Conservation (phyloP, 1,140 invertebrate genomes). For the Zaprionus davidi region DNA sequence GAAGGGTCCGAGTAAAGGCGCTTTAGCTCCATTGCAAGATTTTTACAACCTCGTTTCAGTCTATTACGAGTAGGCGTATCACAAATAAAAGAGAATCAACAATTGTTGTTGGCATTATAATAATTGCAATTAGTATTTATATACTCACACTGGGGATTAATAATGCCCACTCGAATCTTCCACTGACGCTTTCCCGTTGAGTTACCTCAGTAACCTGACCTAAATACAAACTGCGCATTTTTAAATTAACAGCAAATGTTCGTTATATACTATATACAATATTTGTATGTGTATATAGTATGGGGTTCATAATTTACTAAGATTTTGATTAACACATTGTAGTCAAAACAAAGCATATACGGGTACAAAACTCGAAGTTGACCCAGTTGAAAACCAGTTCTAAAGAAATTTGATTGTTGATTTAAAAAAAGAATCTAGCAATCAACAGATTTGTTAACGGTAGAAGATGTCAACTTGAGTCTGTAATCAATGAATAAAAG, state of each 20-base stretch:
- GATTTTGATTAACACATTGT: not conserved
- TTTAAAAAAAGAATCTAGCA: no score
- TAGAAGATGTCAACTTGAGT: no score
- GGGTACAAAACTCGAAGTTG: not conserved
- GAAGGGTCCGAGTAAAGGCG: not conserved
- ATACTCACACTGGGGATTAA: not conserved
- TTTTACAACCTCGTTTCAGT: not conserved
- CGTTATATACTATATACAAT: not conserved
- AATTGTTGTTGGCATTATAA: not conserved
- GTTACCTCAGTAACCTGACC: not conserved
- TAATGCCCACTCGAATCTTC: not conserved
- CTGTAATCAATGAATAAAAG: no score
- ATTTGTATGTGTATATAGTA: not conserved
- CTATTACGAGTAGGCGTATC: not conserved
- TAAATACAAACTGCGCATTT: constrained; percentile 6
- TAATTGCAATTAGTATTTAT: constrained; percentile 3
- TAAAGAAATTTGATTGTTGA: not conserved
- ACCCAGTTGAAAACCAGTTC: not conserved
- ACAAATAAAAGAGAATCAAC: not conserved
- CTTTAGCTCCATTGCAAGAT: not conserved
- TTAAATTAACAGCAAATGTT: not conserved
- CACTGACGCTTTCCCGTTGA: not conserved
- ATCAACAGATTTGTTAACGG: no score
- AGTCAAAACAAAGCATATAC: constrained; percentile 1
- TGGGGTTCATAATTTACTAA: not conserved